A percentile compares a stretch with the other conserved stretches of the same genome.
These are phyloP conservation scores for Helobdella robusta DNA, from an alignment of 2,888 invertebrate species.

Conservation along the genomic window DNA sequence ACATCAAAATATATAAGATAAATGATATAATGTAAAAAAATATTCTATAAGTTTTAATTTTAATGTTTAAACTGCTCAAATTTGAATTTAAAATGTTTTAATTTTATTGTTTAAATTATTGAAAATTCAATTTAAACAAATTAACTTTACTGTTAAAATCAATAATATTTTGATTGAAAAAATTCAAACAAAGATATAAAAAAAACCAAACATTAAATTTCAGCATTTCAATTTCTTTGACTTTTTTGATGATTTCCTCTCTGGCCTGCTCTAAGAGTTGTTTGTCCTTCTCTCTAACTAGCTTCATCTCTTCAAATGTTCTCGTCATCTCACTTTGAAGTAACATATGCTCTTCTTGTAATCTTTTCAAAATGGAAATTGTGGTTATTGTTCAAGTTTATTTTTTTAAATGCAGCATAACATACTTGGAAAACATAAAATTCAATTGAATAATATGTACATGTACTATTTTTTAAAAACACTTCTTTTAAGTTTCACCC, in stretches of 20 bases:
- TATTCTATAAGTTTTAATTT: neutral
- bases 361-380: conserved; percentile 34
- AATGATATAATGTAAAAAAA: neutral
- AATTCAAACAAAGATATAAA: neutral
- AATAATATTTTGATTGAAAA: no score
- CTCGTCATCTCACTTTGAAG: conserved; percentile 43
- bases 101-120: neutral
- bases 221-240: conserved; percentile 23
- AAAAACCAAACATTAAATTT: conserved; percentile 16
- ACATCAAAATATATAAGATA: neutral
- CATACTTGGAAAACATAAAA: no score
- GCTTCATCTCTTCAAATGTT: conserved; percentile 45
- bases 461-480: neutral
- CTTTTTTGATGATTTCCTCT: conserved; percentile 15
- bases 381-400: neutral
- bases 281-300: conserved; percentile 47
- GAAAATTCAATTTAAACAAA: no score
- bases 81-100: neutral
- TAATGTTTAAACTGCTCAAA: neutral
- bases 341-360: conserved; percentile 44
- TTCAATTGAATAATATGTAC: no score
- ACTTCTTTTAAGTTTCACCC: neutral
- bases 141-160: no score
- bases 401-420: no score
- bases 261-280: conserved; percentile 42